These are phyloP conservation scores for Sitodiplosis mosellana DNA, from an alignment of 1,140 invertebrate species.

Conservation along the genomic window DNA sequence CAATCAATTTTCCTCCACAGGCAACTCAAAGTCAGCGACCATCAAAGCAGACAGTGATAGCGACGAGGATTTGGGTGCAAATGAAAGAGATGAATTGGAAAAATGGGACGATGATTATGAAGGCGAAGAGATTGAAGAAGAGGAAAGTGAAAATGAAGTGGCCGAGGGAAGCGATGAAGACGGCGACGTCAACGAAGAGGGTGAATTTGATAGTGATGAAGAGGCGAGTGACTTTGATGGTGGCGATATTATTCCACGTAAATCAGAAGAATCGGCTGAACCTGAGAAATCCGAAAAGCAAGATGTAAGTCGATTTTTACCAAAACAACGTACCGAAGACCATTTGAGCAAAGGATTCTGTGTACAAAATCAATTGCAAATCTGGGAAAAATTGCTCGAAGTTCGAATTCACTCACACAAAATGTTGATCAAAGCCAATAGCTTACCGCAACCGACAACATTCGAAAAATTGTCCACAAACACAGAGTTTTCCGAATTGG, in stretches of 20 bases:
- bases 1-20: too few species aligned
- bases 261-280: conserved; percentile 1
- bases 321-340: conserved; percentile 27
- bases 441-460: conserved; percentile 44
- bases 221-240: conserved; percentile 14
- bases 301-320: conserved; percentile 20
- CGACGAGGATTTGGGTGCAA: conserved; percentile 13
- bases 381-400: conserved; percentile 73
- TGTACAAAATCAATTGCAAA: conserved; percentile 50
- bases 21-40: too few species aligned
- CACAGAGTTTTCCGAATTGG: conserved; percentile 31
- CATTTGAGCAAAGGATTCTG: conserved; percentile 51
- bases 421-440: conserved; percentile 49
- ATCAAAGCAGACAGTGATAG: conserved; percentile 7
- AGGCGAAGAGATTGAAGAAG: conserved; percentile 10
- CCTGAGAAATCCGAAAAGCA: conserved; percentile 10
- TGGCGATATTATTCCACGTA: conserved; percentile 6
- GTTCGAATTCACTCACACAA: conserved; percentile 72
- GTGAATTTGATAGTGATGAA: conserved; percentile 10
- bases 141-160: conserved; percentile 9
- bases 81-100: conserved; percentile 9
- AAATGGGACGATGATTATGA: conserved; percentile 10
- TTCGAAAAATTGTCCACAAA: conserved; percentile 27
- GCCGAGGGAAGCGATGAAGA: conserved; percentile 8
- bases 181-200: conserved; percentile 10